phyloP scores from a whole-genome alignment of 2,888 invertebrate species.

The Phania funesta region DNA sequence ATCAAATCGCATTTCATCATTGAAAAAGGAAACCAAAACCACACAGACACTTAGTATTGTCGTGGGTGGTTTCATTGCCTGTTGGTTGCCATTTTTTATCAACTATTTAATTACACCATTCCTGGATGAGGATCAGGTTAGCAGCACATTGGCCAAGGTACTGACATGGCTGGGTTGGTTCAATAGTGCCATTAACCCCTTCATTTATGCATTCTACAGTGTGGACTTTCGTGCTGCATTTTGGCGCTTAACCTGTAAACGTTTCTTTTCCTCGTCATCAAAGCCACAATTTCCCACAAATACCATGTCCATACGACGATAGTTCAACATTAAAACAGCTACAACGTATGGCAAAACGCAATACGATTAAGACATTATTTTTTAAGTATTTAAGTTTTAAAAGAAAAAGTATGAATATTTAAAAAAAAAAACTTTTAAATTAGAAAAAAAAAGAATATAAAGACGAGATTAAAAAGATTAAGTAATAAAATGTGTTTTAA shows the following conservation, averaged over 20 bases:
- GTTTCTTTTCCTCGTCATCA: conserved; percentile 75
- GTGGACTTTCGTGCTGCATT: conserved; percentile 93
- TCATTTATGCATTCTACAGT: conserved; percentile 94
- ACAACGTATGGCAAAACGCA: conserved; percentile 42
- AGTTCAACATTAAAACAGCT: conserved; percentile 67
- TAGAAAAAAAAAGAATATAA: neutral
- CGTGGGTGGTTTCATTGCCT: conserved; percentile 92
- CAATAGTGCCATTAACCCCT: conserved; percentile 94
- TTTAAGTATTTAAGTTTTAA: conserved; percentile 22
- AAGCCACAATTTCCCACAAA: conserved; percentile 77
- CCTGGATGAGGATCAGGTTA: conserved; percentile 84
- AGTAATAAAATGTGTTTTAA: neutral
- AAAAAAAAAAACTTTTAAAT: neutral
- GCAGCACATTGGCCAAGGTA: conserved; percentile 85
- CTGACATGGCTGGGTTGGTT: conserved; percentile 95
- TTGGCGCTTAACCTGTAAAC: conserved; percentile 87
- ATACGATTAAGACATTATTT: conserved; percentile 40
- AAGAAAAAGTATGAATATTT: neutral
- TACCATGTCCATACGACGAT: conserved; percentile 79
- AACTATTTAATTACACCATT: conserved; percentile 91
- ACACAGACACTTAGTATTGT: conserved; percentile 93
- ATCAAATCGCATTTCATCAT: conserved; percentile 84
- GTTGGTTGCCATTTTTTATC: conserved; percentile 93
- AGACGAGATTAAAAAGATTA: neutral
- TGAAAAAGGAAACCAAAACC: conserved; percentile 91